Conservation (phyloP, 2,888 invertebrate genomes). For the Agrilus mali region DNA sequence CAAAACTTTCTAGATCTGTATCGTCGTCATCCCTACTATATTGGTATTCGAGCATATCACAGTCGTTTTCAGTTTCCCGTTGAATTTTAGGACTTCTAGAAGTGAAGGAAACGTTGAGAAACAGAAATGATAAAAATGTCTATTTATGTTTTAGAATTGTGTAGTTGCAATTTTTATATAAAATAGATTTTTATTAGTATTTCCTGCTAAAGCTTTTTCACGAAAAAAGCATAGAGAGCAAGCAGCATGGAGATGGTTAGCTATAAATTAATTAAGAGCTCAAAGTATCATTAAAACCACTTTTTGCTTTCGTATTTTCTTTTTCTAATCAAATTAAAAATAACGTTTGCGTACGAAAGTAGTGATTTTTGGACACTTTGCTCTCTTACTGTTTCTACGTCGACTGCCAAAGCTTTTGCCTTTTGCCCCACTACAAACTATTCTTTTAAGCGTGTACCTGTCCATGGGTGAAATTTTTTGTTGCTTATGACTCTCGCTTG, state of each 20-base stretch:
- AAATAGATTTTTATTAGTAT: too few species aligned
- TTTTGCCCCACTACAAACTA: too few species aligned
- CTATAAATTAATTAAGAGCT: slow-evolving; percentile 4
- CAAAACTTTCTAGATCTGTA: slow-evolving; percentile 38
- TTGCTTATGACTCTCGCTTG: slow-evolving; percentile 31
- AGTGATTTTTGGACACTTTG: too few species aligned
- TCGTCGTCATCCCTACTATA: slow-evolving; percentile 25
- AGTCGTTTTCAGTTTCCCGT: slow-evolving; percentile 27
- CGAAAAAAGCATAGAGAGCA: slow-evolving; percentile 23
- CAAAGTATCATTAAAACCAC: too few species aligned
- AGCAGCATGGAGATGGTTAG: slow-evolving; percentile 33
- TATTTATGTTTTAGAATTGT: too few species aligned
- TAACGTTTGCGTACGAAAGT: too few species aligned
- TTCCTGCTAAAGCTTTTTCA: neutral
- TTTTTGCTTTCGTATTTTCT: too few species aligned
- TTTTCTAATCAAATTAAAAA: too few species aligned
- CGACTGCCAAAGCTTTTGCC: too few species aligned
- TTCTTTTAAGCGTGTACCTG: slow-evolving; percentile 24
- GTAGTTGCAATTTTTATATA: too few species aligned
- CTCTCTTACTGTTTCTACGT: too few species aligned
- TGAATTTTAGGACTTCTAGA: slow-evolving; percentile 17
- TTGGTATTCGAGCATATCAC: slow-evolving; percentile 30
- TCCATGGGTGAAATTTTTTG: slow-evolving; percentile 33
- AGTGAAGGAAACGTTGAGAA: neutral
- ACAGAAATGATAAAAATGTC: too few species aligned